Percentiles rank a stretch among this genome's conserved stretches.
phyloP scores from a whole-genome alignment of 1,140 invertebrate genomes.

The Cyclina sinensis region DNA sequence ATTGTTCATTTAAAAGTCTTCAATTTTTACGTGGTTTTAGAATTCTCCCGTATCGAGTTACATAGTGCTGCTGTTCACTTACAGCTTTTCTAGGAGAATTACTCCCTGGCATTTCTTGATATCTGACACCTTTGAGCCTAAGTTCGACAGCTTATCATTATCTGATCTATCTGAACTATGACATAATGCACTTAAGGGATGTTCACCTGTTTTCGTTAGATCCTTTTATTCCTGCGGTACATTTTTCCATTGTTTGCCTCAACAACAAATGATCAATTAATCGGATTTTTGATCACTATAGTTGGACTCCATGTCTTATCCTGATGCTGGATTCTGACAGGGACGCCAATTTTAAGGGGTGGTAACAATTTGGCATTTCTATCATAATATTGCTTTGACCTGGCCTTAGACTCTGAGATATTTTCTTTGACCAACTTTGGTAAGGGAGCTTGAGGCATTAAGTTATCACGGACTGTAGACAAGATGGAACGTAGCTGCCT shows the following conservation, averaged over 20 bases:
- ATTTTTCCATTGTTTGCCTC: neutral
- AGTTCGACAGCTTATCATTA: no score
- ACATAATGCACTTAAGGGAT: no score
- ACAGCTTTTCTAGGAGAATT: no score
- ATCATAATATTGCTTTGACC: neutral
- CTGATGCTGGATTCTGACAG: neutral
- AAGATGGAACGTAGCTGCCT: neutral
- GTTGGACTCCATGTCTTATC: constrained; percentile 14
- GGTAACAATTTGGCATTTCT: neutral
- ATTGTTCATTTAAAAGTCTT: neutral
- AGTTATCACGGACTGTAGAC: neutral
- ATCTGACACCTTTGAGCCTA: no score
- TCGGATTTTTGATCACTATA: neutral
- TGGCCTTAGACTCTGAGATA: neutral
- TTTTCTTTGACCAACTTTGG: neutral
- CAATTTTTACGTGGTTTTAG: neutral
- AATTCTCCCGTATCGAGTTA: neutral
- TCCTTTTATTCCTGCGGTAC: neutral
- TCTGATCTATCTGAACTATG: no score
- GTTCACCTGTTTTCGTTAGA: no score
- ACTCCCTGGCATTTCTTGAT: no score
- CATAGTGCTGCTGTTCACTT: neutral
- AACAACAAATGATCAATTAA: neutral
- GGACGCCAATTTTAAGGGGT: neutral
- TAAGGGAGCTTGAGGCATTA: neutral